Evolutionary conservation across 1,140 invertebrate genomes (phyloP), one percentile per base, ranked within the genome.

Genomic region (Macrobrachium rosenbergii): DNA sequence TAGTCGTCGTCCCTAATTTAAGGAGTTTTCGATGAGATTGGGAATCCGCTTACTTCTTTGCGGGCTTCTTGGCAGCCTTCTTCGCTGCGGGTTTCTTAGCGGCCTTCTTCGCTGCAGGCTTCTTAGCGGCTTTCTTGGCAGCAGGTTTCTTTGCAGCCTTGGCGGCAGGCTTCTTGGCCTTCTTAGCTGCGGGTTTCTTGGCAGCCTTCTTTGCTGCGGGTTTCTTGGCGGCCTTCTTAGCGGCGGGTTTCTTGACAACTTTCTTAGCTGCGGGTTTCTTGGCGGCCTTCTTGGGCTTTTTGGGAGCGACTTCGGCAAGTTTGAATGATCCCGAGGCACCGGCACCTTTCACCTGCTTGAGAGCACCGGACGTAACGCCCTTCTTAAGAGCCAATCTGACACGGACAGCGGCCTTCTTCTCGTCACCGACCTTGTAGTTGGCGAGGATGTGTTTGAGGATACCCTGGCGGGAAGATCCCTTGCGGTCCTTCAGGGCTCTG

Each of bases 281-380:
- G 60, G 76, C 83, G 12, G 52, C 83, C 14, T 43, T 37, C 62
- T 86, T 86, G 2, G 62, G 45, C 1, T 60, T 60, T 60, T 80
- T 80, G 2, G 17, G 58, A 11, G 79, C 83, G 19, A 79, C 77
- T 58, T 86, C 80, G 52, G 77, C 83, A 5, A 86, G 83, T 23
- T 80, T 86, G 83, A 86, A 86, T 5, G 83, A 86, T 6, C 83
- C 83, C 60, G 83, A 79, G 63, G 83, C 83, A 43, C 83, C 83
- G 19, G 83, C 77, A 79, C 83, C 83, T 77, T 86, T 86, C 62
- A 86, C 77, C 28, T 86, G 83, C 83, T 80, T 86, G 16, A 86
- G 77, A 58, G 83, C 58, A 60, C 83, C 83, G 14, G 21, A 23
- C 17, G 77, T 19, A 5, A 86, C 83, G 11, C 67, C 63, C 64